A percentile compares a stretch with the other conserved stretches of the same genome.
These are phyloP conservation scores for Calliphora vomitoria DNA, from an alignment of 2,888 invertebrate species.

Conservation along the genomic window DNA sequence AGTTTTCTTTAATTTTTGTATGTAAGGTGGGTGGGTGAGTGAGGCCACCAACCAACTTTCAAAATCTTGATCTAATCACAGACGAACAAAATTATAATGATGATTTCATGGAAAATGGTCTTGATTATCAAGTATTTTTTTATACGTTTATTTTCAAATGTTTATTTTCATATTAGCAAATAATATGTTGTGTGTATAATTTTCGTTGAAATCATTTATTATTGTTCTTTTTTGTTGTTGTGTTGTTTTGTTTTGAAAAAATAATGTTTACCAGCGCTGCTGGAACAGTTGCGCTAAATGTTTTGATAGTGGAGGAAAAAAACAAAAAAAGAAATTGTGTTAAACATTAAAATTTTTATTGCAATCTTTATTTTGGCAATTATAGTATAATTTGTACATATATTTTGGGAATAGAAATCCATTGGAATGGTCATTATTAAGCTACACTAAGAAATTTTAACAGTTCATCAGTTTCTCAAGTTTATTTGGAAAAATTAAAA, in stretches of 20 bases:
- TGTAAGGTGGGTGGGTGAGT: background rate
- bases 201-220: slow-evolving; percentile 51
- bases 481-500: background rate
- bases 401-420: background rate
- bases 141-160: slow-evolving; percentile 10
- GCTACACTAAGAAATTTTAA: background rate
- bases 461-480: background rate
- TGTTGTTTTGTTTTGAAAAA: slow-evolving; percentile 35
- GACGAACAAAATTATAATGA: background rate
- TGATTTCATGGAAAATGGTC: slow-evolving; percentile 40
- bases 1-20: background rate
- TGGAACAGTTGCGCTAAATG: slow-evolving; percentile 32
- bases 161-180: slow-evolving; percentile 57
- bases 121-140: slow-evolving; percentile 27
- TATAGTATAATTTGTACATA: background rate
- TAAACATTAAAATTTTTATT: slow-evolving; percentile 17
- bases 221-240: slow-evolving; percentile 30
- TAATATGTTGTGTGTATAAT: slow-evolving; percentile 35
- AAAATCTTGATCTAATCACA: background rate
- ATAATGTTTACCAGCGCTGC: slow-evolving; percentile 18
- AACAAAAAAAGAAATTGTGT: background rate
- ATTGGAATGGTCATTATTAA: background rate
- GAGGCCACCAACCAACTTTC: background rate
- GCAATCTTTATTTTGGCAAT: slow-evolving; percentile 38
- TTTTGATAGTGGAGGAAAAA: background rate